Percentiles rank a stretch among this genome's conserved stretches.
phyloP scores from a whole-genome alignment of 2,888 invertebrate genomes.

The Agrochola circellaris region DNA sequence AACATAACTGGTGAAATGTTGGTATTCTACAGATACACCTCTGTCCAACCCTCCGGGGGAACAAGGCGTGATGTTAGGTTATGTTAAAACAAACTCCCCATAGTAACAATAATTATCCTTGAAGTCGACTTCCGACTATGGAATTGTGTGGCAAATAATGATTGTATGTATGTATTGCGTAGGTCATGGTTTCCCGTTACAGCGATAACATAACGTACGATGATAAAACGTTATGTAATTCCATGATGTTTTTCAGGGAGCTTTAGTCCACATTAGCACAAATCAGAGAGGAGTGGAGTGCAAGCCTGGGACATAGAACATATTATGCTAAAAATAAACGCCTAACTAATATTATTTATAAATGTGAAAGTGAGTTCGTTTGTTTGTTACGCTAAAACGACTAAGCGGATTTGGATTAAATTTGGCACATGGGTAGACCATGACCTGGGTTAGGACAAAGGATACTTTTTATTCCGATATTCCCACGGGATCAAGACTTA shows the following conservation, averaged over 20 bases:
- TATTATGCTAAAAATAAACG: neutral
- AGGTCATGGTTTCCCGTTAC: conserved; percentile 40
- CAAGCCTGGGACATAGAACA: neutral
- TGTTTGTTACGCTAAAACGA: too few relatives aligned
- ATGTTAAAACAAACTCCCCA: neutral
- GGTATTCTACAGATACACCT: neutral
- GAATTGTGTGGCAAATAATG: neutral
- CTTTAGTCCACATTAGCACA: neutral
- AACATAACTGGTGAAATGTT: neutral
- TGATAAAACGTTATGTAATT: conserved; percentile 32
- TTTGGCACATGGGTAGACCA: too few relatives aligned
- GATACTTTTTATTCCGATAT: too few relatives aligned
- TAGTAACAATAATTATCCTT: conserved; percentile 3
- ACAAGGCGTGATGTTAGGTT: neutral
- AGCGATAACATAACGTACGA: conserved; percentile 19
- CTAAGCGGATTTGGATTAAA: too few relatives aligned
- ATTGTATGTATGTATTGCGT: conserved; percentile 8
- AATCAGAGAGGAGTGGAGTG: neutral
- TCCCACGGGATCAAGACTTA: too few relatives aligned
- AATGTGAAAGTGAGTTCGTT: too few relatives aligned
- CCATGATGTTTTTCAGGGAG: neutral
- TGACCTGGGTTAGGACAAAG: too few relatives aligned
- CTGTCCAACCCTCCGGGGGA: neutral
- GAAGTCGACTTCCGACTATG: neutral
- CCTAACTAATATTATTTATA: too few relatives aligned